phyloP scores from a whole-genome alignment of 2,888 invertebrate species.

The Chironomus riparius region DNA sequence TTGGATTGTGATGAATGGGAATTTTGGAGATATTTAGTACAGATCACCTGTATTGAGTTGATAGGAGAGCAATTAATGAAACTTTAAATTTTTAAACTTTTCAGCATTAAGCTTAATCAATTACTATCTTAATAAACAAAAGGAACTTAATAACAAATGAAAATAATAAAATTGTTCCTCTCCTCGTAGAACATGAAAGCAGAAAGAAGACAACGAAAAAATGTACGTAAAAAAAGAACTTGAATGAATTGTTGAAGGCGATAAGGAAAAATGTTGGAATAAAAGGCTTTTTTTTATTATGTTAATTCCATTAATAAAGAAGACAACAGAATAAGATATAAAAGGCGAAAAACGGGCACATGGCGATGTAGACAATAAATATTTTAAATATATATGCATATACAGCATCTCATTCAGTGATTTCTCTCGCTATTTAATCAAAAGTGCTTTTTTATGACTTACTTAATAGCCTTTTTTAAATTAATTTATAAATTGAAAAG shows the following conservation, averaged over 20 bases:
- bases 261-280: conserved; percentile 7
- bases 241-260: conserved; percentile 23
- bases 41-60: too few species aligned
- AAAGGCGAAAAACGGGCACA: conserved; percentile 11
- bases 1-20: too few species aligned
- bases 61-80: too few species aligned
- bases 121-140: too few species aligned
- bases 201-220: background rate
- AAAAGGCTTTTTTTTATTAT: background rate
- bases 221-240: background rate
- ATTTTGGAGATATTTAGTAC: too few species aligned
- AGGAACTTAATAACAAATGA: too few species aligned
- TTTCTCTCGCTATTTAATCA: background rate
- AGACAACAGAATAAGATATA: conserved; percentile 2
- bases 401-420: background rate
- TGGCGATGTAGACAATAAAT: conserved; percentile 22
- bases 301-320: conserved; percentile 22
- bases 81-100: too few species aligned
- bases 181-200: background rate
- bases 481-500: conserved; percentile 19
- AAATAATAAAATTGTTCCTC: too few species aligned
- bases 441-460: conserved; percentile 22
- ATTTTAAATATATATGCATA: background rate
- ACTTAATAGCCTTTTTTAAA: conserved; percentile 19
- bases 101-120: too few species aligned